These are phyloP conservation scores for Boloria euphrosyne DNA, from an alignment of 2,888 invertebrate species.

Conservation along the genomic window DNA sequence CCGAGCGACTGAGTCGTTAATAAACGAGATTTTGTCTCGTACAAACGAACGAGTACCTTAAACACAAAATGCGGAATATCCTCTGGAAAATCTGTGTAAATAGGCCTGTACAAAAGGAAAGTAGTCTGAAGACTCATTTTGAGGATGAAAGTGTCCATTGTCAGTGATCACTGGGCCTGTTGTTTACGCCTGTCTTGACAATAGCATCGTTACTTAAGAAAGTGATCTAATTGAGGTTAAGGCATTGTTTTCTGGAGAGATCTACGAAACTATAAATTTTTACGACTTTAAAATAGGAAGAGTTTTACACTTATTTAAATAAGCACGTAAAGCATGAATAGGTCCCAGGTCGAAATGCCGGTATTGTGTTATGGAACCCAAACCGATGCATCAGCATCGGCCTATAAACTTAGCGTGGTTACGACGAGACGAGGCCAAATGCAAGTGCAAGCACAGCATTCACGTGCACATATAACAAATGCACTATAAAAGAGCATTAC, in stretches of 20 bases:
- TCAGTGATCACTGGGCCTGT: conserved; percentile 5
- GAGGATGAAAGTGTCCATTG: conserved; percentile 6
- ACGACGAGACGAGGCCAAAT: no score
- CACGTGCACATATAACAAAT: no score
- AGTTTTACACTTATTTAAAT: neutral
- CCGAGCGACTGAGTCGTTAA: no score
- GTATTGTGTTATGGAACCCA: no score
- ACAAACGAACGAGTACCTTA: neutral
- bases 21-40: no score
- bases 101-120: neutral
- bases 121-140: conserved; percentile 6
- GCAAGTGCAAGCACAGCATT: no score
- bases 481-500: no score
- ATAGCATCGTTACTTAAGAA: conserved; percentile 10
- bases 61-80: neutral
- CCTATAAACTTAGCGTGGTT: no score
- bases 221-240: conserved; percentile 8
- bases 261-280: neutral
- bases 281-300: neutral
- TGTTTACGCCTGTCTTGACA: conserved; percentile 13
- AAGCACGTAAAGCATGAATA: no score
- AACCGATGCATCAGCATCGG: no score
- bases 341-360: no score
- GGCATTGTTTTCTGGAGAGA: conserved; percentile 9
- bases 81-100: neutral